These are phyloP conservation scores for Ciconia stormi DNA, from an alignment of 2,113 vertebrate species.

Conservation along the genomic window DNA sequence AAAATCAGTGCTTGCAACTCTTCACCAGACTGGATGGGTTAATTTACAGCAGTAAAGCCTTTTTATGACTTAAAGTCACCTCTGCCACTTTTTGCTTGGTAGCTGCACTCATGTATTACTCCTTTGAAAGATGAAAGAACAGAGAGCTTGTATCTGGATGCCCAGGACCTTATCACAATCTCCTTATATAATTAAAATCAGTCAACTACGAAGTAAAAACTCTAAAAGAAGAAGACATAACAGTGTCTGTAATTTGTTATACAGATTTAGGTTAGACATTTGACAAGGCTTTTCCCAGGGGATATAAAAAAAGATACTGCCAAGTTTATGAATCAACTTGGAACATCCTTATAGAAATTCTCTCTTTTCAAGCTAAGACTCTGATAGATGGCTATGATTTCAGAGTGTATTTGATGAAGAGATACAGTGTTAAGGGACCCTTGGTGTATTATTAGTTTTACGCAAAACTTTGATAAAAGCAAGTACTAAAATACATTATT, in stretches of 20 bases:
- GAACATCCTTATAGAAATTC: neutral
- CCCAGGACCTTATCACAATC: neutral
- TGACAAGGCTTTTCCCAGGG: neutral
- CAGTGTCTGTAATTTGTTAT: neutral
- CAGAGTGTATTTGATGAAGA: neutral
- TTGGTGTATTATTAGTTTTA: neutral
- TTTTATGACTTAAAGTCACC: neutral
- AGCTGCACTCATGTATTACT: neutral
- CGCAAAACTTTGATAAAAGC: neutral
- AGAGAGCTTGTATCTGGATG: neutral
- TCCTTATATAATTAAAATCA: conserved; percentile 7
- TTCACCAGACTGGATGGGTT: neutral
- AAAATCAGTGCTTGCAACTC: neutral
- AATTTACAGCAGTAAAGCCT: neutral
- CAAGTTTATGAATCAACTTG: neutral
- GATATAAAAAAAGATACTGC: neutral
- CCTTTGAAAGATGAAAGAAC: neutral
- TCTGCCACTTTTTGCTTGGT: neutral
- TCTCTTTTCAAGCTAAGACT: neutral
- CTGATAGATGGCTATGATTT: neutral
- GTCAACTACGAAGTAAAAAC: neutral
- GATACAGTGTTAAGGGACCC: neutral
- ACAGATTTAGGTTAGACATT: conserved; percentile 5
- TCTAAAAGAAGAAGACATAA: neutral
- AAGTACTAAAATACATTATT: neutral